Percentiles rank a stretch among this genome's conserved stretches.
Conservation (phyloP, 2,888 invertebrate species). For the Spodoptera picta region DNA sequence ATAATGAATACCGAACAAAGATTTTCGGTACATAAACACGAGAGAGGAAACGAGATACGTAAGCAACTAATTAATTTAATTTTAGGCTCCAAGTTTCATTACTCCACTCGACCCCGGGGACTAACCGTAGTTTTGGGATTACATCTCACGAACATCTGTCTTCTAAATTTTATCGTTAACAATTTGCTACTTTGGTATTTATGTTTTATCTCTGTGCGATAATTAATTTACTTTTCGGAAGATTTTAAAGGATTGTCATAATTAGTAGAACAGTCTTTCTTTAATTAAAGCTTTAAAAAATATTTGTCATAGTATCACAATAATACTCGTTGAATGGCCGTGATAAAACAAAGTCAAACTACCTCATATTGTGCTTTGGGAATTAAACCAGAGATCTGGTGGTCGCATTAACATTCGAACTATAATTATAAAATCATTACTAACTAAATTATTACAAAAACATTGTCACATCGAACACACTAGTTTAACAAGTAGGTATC, state of each 20-base stretch:
- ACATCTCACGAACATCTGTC: constrained; percentile 44
- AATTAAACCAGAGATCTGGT: too few species aligned
- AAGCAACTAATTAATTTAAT: constrained; percentile 54
- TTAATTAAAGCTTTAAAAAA: too few species aligned
- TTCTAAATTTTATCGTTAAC: constrained; percentile 39
- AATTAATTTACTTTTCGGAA: constrained; percentile 12
- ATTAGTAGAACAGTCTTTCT: too few species aligned
- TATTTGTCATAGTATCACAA: too few species aligned
- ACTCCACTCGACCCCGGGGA: constrained; percentile 34
- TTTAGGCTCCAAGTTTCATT: constrained; percentile 38
- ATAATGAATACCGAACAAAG: background rate
- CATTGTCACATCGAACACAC: background rate
- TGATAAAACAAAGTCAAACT: too few species aligned
- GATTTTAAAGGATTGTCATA: too few species aligned
- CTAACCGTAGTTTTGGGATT: constrained; percentile 37
- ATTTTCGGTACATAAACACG: constrained; percentile 12
- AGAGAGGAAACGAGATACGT: constrained; percentile 25
- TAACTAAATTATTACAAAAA: too few species aligned
- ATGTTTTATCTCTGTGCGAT: constrained; percentile 20
- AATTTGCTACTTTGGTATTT: constrained; percentile 41
- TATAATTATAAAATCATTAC: too few species aligned
- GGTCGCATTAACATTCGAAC: too few species aligned
- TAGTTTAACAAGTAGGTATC: background rate
- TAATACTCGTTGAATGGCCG: too few species aligned
- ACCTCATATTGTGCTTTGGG: too few species aligned